Base-by-base conservation (phyloP, 1,140 invertebrate species). In the Apolygus lucorum region DNA sequence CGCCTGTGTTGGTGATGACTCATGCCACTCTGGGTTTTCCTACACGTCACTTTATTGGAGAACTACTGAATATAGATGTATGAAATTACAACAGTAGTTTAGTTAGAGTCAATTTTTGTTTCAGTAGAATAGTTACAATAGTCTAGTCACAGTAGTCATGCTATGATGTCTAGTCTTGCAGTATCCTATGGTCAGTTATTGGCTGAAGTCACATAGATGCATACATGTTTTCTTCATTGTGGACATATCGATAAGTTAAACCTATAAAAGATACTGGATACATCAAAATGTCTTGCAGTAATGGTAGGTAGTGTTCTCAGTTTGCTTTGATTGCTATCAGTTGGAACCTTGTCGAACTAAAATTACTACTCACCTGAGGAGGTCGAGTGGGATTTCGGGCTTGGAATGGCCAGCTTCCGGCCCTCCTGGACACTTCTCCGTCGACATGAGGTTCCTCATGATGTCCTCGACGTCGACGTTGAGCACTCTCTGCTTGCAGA, bases 401-500 rank as follows among this genome's bases (percentile, higher is more conserved):
- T 77, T 79, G 11, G 78, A 74, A 42, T 76, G 76, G 28, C 77
- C 73, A 59, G 80, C 42, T 42, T 70, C 69, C 4, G 52, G 64
- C 77, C 14, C 52, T 29, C 64, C 64, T 14, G 64, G 64, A 79
- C 70, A 66, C 29, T 68, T 73, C 77, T 70, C 75, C 76, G 72
- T 79, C 78, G 29, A 79, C 76, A 67, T 81, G 78, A 25, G 78
- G 76, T 65, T 77, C 76, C 21, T 77, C 75, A 84, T 82, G 0
- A 84, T 76, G 2, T 82, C 76, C 63, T 84, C 82, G 2, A 87
- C 87, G 62, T 85, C 87, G 25, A 88, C 89, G 72, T 89, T 84
- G 28, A 90, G 84, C 65, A 93, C 80, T 2, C 88, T 82, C 74
- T 91, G 89, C 29, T 88, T 84, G 72, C 88, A 89, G 64, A 91